A percentile compares a stretch with the other conserved stretches of the same genome.
These are phyloP conservation scores for Varecia variegata DNA, from an alignment of 2,797 vertebrate genomes.

Conservation along the genomic window DNA sequence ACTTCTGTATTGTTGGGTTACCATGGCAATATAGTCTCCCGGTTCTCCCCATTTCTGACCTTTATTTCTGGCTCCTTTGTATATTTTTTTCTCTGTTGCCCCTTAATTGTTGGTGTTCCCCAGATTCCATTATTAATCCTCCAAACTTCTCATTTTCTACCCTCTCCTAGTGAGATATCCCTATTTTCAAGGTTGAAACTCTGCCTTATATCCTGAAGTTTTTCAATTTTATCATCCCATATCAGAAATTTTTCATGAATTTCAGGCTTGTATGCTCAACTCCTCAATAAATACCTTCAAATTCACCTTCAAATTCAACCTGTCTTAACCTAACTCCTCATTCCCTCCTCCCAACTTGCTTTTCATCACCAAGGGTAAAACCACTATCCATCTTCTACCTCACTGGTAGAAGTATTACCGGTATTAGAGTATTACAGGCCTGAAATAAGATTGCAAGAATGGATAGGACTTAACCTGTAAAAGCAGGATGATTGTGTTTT, in stretches of 20 bases:
- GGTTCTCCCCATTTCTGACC: background rate
- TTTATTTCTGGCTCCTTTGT: background rate
- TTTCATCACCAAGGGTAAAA: background rate
- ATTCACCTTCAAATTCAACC: background rate
- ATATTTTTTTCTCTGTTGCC: background rate
- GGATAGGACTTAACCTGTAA: background rate
- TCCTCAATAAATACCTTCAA: background rate
- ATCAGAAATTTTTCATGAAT: background rate
- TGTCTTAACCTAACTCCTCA: background rate
- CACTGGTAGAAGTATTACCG: background rate
- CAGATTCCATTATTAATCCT: background rate
- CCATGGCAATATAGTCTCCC: background rate
- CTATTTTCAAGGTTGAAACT: background rate
- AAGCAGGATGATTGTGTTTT: background rate
- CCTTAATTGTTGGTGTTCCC: background rate
- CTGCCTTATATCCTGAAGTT: background rate
- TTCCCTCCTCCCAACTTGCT: background rate
- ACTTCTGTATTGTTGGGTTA: background rate
- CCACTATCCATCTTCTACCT: background rate
- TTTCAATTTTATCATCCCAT: background rate
- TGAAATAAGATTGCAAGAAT: background rate
- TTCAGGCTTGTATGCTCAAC: background rate
- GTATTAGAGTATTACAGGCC: too few species aligned
- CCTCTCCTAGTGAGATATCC: background rate
- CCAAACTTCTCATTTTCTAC: background rate